Evolutionary conservation across 2,888 invertebrate species (phyloP).

Genomic region (Pharmacophagus antenor): DNA sequence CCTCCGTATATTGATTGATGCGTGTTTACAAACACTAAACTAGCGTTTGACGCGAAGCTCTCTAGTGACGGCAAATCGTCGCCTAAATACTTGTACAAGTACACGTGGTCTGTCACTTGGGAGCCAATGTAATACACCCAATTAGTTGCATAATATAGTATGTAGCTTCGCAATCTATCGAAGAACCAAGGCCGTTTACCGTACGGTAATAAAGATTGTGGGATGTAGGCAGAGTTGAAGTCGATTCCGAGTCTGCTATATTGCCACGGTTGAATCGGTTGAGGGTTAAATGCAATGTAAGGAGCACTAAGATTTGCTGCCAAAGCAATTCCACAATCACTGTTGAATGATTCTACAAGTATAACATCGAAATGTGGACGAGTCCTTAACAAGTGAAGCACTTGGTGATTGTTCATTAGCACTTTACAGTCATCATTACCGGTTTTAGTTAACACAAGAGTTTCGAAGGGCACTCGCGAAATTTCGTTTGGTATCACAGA

Average conservation of each 20-base stretch:
- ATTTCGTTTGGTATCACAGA: conserved; percentile 73
- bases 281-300: conserved; percentile 80
- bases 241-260: conserved; percentile 71
- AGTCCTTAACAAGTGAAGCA: conserved; percentile 73
- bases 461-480: conserved; percentile 72
- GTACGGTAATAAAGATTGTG: conserved; percentile 64
- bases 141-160: conserved; percentile 65
- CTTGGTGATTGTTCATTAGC: conserved; percentile 74
- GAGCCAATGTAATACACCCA: conserved; percentile 74
- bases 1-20: conserved; percentile 83
- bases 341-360: conserved; percentile 86
- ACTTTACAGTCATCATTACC: conserved; percentile 75
- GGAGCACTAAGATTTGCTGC: conserved; percentile 85
- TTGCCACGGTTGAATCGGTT: conserved; percentile 79
- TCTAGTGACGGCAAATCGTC: conserved; percentile 77
- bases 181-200: conserved; percentile 73
- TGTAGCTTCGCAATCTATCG: conserved; percentile 65
- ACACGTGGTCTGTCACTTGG: conserved; percentile 68
- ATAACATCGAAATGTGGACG: conserved; percentile 84
- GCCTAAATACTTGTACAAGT: conserved; percentile 74
- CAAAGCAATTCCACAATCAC: conserved; percentile 86
- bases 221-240: conserved; percentile 77
- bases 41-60: conserved; percentile 79
- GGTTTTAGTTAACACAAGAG: conserved; percentile 69
- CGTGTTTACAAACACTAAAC: conserved; percentile 83